Evolutionary conservation across 2,888 invertebrate genomes (phyloP).

Genomic region (Cotesia congregata): DNA sequence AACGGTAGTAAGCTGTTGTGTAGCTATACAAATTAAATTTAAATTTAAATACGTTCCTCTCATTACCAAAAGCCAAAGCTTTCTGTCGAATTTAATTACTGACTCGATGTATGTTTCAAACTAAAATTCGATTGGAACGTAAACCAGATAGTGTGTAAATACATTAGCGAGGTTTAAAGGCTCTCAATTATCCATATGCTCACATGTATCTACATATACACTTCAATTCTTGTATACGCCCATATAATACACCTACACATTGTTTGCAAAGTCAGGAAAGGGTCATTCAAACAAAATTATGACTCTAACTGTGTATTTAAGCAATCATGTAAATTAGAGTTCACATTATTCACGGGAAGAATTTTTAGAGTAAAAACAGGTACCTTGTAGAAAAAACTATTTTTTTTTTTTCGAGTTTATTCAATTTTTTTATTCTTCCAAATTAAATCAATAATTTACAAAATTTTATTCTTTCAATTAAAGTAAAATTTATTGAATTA

Average conservation of each 20-base stretch:
- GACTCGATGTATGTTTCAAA: slow-evolving; percentile 8
- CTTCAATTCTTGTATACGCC: background rate
- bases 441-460: no score
- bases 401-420: no score
- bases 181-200: background rate
- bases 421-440: no score
- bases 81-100: slow-evolving; percentile 20
- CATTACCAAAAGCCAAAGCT: slow-evolving; percentile 10
- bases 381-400: no score
- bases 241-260: no score
- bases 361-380: no score
- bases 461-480: background rate
- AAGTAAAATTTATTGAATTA: background rate
- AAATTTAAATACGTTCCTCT: background rate
- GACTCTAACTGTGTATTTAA: no score
- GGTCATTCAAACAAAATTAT: no score
- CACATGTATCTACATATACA: background rate
- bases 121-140: slow-evolving; percentile 20
- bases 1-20: background rate
- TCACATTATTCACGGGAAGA: no score
- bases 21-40: background rate
- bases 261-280: no score
- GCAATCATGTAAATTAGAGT: no score
- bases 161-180: background rate
- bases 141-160: background rate